Evolutionary conservation across 2,888 invertebrate genomes (phyloP).

Genomic region (Luperina testacea): DNA sequence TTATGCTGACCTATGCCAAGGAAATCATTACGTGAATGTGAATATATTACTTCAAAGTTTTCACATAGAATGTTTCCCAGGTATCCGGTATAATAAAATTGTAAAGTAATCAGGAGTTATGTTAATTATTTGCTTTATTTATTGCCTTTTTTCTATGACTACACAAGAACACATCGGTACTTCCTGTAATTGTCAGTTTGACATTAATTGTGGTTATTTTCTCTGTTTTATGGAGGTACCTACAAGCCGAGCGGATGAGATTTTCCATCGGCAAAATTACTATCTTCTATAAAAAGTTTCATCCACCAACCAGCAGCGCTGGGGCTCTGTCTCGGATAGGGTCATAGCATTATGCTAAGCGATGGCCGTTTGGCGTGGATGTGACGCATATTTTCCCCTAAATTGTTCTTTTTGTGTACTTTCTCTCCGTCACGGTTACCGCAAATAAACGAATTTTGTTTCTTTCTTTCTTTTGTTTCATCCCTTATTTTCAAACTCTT

Average conservation of each 20-base stretch:
- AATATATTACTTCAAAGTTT: slow-evolving; percentile 31
- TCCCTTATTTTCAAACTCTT: not conserved
- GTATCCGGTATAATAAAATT: slow-evolving; percentile 46
- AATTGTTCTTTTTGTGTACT: no score
- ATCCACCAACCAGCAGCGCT: no score
- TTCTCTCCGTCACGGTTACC: no score
- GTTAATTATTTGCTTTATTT: slow-evolving; percentile 50
- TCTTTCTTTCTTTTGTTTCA: no score
- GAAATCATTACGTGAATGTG: slow-evolving; percentile 38
- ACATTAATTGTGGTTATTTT: not conserved
- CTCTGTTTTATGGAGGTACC: not conserved
- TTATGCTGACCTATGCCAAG: not conserved
- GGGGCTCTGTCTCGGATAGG: no score
- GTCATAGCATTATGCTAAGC: no score
- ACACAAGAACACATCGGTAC: not conserved
- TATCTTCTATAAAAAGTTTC: not conserved
- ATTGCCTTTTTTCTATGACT: slow-evolving; percentile 13
- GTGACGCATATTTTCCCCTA: no score
- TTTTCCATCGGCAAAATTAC: not conserved
- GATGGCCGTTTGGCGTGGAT: no score
- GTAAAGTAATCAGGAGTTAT: slow-evolving; percentile 40
- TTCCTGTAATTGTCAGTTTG: slow-evolving; percentile 22
- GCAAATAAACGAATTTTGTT: no score
- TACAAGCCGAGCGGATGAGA: not conserved
- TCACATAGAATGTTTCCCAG: slow-evolving; percentile 31